Evolutionary conservation across 2,888 invertebrate genomes (phyloP).

Genomic region (Acleris literana): DNA sequence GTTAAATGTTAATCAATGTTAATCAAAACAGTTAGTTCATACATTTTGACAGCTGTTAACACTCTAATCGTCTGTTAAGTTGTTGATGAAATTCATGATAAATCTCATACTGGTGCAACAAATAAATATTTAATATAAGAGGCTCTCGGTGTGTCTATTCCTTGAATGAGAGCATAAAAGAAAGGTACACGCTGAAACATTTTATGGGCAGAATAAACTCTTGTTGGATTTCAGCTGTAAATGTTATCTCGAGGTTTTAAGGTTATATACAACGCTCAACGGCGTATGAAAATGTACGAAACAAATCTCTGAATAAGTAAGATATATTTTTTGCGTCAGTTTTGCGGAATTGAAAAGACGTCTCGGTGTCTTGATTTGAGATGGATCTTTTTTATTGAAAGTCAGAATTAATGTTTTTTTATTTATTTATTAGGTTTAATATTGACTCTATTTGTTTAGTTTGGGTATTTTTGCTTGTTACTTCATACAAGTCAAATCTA

Average conservation of each 20-base stretch:
- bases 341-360: not conserved
- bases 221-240: conserved; percentile 37
- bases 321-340: not conserved
- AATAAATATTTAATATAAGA: not conserved
- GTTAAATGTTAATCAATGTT: too few species aligned
- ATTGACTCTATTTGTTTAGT: too few species aligned
- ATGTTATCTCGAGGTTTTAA: conserved; percentile 24
- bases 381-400: not conserved
- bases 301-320: not conserved
- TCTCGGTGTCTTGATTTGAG: not conserved
- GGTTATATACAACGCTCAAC: conserved; percentile 4
- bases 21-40: too few species aligned
- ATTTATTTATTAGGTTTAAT: not conserved
- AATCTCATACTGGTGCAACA: too few species aligned
- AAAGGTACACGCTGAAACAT: conserved; percentile 41
- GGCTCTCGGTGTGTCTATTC: not conserved
- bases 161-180: conserved; percentile 14
- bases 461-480: too few species aligned
- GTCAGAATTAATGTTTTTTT: not conserved
- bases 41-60: too few species aligned
- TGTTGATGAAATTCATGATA: too few species aligned
- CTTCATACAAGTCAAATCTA: too few species aligned
- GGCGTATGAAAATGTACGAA: not conserved
- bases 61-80: too few species aligned
- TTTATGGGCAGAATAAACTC: conserved; percentile 42